These are phyloP conservation scores for Distichodus sexfasciatus DNA, from an alignment of 2,797 vertebrate genomes.

Conservation along the genomic window DNA sequence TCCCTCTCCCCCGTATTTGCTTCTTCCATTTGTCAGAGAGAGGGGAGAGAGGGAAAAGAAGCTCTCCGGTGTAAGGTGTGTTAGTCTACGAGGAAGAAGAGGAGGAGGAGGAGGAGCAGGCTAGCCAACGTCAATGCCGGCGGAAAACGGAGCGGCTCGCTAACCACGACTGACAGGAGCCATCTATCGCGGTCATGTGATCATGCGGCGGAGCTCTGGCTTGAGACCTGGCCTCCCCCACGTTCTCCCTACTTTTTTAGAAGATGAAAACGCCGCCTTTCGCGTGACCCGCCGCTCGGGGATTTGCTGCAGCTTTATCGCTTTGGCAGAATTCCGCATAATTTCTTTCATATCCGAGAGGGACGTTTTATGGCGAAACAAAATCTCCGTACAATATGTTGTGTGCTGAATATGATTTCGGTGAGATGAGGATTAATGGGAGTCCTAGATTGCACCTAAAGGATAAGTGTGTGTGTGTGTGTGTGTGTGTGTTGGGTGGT, in stretches of 20 bases:
- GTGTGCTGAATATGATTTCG: neutral
- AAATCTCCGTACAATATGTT: slow-evolving; percentile 20
- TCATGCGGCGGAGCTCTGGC: slow-evolving; percentile 46
- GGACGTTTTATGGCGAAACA: slow-evolving; percentile 41
- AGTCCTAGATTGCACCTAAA: neutral
- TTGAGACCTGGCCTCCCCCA: slow-evolving; percentile 51
- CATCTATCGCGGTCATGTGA: slow-evolving; percentile 72
- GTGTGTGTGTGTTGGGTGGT: neutral
- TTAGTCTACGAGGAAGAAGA: slow-evolving; percentile 25
- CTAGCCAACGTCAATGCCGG: slow-evolving; percentile 59
- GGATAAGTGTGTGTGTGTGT: neutral
- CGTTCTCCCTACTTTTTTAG: slow-evolving; percentile 23
- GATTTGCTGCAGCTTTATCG: slow-evolving; percentile 27
- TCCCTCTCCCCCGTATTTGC: slow-evolving; percentile 54
- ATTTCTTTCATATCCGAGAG: slow-evolving; percentile 36
- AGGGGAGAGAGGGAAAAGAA: slow-evolving; percentile 30
- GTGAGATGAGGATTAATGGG: slow-evolving; percentile 17
- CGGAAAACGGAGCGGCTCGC: slow-evolving; percentile 66
- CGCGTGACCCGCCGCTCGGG: neutral
- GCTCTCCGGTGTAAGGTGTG: slow-evolving; percentile 34
- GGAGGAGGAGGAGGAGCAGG: slow-evolving; percentile 39
- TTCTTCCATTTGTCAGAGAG: slow-evolving; percentile 57
- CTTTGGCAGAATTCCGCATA: slow-evolving; percentile 26
- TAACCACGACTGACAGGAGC: slow-evolving; percentile 73
- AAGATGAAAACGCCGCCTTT: slow-evolving; percentile 17